Conservation (phyloP, 2,113 vertebrate genomes). For the Vicugna pacos region DNA sequence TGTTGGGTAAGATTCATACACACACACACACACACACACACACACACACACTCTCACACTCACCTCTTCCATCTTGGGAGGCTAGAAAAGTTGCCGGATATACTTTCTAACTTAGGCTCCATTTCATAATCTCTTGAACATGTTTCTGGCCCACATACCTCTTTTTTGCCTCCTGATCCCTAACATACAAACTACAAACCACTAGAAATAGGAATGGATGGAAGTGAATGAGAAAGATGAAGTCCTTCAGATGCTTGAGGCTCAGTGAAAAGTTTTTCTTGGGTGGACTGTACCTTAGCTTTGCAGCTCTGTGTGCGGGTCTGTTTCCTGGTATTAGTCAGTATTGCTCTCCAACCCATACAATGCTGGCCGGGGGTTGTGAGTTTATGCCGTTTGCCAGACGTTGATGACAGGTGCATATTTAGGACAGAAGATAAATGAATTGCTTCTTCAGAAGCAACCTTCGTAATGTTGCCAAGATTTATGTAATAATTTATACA, state of each 20-base stretch:
- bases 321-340: slow-evolving; percentile 61
- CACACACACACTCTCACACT: neutral
- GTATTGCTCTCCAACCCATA: neutral
- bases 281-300: slow-evolving; percentile 1
- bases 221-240: slow-evolving; percentile 23
- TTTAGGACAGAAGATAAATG: slow-evolving; percentile 18
- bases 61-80: neutral
- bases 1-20: slow-evolving; percentile 57
- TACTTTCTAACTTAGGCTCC: slow-evolving; percentile 59
- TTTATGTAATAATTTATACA: slow-evolving; percentile 40
- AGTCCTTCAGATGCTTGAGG: neutral
- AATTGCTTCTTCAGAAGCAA: neutral
- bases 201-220: slow-evolving; percentile 43
- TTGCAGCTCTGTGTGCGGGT: neutral
- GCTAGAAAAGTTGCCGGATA: slow-evolving; percentile 55
- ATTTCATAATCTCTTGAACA: slow-evolving; percentile 60
- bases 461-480: neutral
- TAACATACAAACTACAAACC: slow-evolving; percentile 23
- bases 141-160: neutral
- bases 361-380: neutral
- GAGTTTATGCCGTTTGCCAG: neutral
- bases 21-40: neutral
- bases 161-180: neutral
- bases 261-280: slow-evolving; percentile 49
- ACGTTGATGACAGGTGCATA: neutral